Evolutionary conservation across 2,888 invertebrate genomes (phyloP).

Genomic region (Sarcophaga carnaria): DNA sequence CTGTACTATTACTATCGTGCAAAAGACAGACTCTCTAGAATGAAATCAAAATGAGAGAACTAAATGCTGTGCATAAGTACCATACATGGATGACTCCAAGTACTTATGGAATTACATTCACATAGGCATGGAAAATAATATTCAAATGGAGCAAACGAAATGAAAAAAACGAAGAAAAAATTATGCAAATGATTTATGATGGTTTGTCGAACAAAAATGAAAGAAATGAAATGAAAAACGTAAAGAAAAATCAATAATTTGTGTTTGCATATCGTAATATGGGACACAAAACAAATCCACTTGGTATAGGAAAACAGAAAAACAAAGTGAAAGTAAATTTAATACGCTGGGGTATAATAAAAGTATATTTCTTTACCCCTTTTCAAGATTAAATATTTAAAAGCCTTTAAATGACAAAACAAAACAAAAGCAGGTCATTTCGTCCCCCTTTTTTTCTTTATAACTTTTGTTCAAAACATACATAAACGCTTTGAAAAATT

Average conservation of each 20-base stretch:
- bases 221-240: conserved; percentile 1
- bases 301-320: background rate
- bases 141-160: background rate
- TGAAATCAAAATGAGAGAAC: conserved; percentile 7
- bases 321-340: conserved; percentile 5
- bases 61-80: conserved; percentile 6
- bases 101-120: conserved; percentile 1
- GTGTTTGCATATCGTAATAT: background rate
- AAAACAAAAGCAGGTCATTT: no score
- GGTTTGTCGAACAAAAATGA: conserved; percentile 1
- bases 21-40: background rate
- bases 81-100: background rate
- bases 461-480: no score
- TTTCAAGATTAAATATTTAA: background rate
- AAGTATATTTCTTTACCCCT: background rate
- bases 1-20: background rate
- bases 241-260: conserved; percentile 16
- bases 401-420: background rate
- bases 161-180: background rate
- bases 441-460: no score
- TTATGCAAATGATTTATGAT: conserved; percentile 41
- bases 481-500: no score
- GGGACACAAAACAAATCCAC: background rate
- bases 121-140: conserved; percentile 25
- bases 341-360: background rate